A percentile compares a stretch with the other conserved stretches of the same genome.
phyloP scores from a whole-genome alignment of 1,140 invertebrate genomes.

The Probaryconus sp. region DNA sequence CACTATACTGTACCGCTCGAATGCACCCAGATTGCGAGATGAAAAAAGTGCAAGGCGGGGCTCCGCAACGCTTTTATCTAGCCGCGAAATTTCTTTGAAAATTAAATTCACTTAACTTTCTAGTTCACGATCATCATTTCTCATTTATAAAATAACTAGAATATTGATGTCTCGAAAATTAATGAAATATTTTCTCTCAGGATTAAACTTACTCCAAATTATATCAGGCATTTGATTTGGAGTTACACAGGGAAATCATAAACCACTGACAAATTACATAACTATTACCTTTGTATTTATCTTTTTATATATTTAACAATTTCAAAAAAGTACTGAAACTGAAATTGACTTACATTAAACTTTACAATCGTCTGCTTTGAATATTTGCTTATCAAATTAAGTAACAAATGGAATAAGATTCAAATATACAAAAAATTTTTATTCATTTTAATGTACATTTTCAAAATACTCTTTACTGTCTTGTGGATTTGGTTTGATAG shows the following conservation, averaged over 20 bases:
- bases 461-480: conserved; percentile 89
- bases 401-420: not conserved
- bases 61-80: conserved; percentile 53
- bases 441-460: conserved; percentile 76
- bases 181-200: too few species aligned
- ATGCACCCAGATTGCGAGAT: conserved; percentile 41
- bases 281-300: too few species aligned
- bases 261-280: too few species aligned
- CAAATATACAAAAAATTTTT: not conserved
- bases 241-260: too few species aligned
- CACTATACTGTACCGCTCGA: conserved; percentile 53
- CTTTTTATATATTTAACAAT: too few species aligned
- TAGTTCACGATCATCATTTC: conserved; percentile 58
- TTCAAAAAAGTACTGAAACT: too few species aligned
- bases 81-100: conserved; percentile 57
- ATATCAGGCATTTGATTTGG: too few species aligned
- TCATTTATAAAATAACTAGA: conserved; percentile 47
- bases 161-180: too few species aligned
- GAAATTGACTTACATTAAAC: not conserved
- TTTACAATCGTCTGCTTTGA: not conserved
- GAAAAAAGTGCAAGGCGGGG: conserved; percentile 49
- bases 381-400: not conserved
- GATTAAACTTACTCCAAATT: too few species aligned
- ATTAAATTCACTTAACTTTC: conserved; percentile 64
- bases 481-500: conserved; percentile 89